Percentiles rank a stretch among this genome's conserved stretches.
These are phyloP conservation scores for Salmo trutta DNA, from an alignment of 2,797 vertebrate species.

Conservation along the genomic window DNA sequence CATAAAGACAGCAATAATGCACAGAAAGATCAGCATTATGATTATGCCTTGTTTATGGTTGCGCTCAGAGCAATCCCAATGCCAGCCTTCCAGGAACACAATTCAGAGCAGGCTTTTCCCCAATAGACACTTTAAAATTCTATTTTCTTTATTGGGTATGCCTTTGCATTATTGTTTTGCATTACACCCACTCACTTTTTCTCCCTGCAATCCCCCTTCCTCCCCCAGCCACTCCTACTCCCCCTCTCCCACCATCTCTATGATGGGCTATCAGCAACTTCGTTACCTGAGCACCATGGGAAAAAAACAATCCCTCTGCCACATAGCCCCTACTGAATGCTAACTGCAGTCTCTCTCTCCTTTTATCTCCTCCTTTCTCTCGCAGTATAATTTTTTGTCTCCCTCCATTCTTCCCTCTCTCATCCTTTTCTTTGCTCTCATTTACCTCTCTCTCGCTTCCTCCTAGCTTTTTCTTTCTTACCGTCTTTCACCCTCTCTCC, in stretches of 20 bases:
- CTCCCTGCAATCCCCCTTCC: neutral
- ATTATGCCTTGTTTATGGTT: slow-evolving; percentile 57
- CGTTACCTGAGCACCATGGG: slow-evolving; percentile 16
- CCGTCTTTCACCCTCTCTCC: too few species aligned
- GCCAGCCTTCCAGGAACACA: slow-evolving; percentile 34
- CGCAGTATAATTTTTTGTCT: neutral
- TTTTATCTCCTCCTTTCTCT: neutral
- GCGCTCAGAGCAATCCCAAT: slow-evolving; percentile 34
- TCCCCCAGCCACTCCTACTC: slow-evolving; percentile 10
- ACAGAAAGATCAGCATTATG: slow-evolving; percentile 57
- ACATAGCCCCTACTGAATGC: neutral
- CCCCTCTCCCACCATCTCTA: neutral
- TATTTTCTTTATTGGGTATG: slow-evolving; percentile 60
- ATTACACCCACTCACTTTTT: slow-evolving; percentile 22
- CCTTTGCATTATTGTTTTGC: slow-evolving; percentile 55
- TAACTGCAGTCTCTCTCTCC: neutral
- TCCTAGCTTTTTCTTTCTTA: neutral
- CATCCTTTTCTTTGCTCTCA: neutral
- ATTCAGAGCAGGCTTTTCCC: slow-evolving; percentile 41
- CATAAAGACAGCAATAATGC: slow-evolving; percentile 51
- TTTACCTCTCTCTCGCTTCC: neutral
- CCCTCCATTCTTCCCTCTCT: neutral
- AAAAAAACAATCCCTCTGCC: neutral
- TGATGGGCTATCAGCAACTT: neutral
- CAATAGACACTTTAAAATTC: slow-evolving; percentile 52